Evolutionary conservation across 2,888 invertebrate species (phyloP), one percentile per base, ranked within the genome.

Genomic region (Mesoligia furuncula): DNA sequence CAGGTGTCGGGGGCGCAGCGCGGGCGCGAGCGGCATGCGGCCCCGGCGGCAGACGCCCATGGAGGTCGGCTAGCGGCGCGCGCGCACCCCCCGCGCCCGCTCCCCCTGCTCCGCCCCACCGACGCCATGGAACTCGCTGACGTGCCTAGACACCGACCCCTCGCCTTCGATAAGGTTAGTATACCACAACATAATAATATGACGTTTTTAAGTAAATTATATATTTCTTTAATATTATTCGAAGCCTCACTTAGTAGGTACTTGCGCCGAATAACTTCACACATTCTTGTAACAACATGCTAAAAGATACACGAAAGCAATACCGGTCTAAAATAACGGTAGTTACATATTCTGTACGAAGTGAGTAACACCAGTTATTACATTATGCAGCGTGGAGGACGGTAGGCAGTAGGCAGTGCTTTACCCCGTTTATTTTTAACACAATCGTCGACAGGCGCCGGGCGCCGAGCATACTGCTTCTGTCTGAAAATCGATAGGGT

Each of bases 11-110:
- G 98, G 97, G 97, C 97, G 97, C 95, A 97, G 97, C 98, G 98
- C 98, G 98, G 98, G 97, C 97, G 98, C 97, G 97, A 97, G 97
- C 96, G 97, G 97, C 97, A 98, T 98, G 98, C 98, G 98, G 98
- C 98, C 98, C 98, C 98, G 97, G 97, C 98, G 98, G 97, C 98
- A 97, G 98, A 98, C 98, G 97, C 98, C 98, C 97, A 98, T 98
- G 98, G 98, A 98, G 98, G 98, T 98, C 98, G 98, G 98, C 97
- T 98, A 98, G 97, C 97, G 95, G 95, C 96, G 95, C 95, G 95
- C 95, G 95, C 95, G 94, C 95, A 90, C 88, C 94, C 93, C 93
- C 95, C 97, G 97, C 97, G 98, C 97, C 97, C 97, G 97, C 97
- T 93, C 94, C 95, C 96, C 97, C 97, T 97, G 97, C 97, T 97